phyloP scores from a whole-genome alignment of 1,140 invertebrate species.

The Archegozetes longisetosus region DNA sequence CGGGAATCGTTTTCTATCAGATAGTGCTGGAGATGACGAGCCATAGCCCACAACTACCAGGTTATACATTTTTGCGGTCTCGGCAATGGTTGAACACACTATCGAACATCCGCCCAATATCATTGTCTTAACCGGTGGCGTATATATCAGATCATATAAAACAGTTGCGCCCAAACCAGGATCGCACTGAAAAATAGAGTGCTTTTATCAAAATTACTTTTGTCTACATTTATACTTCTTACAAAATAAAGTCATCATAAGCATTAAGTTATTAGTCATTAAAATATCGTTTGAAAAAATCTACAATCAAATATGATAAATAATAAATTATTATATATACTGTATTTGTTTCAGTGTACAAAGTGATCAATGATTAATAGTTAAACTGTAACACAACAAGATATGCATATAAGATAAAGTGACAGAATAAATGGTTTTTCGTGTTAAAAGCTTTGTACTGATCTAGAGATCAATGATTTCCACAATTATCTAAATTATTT shows the following conservation, averaged over 20 bases:
- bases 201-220: not conserved
- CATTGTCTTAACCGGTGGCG: constrained; percentile 86
- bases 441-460: no score
- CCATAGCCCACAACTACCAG: constrained; percentile 95
- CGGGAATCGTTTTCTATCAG: constrained; percentile 87
- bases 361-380: no score
- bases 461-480: no score
- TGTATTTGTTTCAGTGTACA: no score
- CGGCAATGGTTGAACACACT: constrained; percentile 97
- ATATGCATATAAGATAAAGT: no score
- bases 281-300: not conserved
- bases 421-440: no score
- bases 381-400: no score
- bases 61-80: constrained; percentile 99
- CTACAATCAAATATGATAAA: not conserved
- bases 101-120: constrained; percentile 91
- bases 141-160: constrained; percentile 96
- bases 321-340: no score
- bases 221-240: not conserved
- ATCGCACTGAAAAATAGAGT: constrained; percentile 77
- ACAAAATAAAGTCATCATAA: not conserved
- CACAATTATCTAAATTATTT: no score
- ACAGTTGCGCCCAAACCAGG: constrained; percentile 91
- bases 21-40: constrained; percentile 92
- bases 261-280: not conserved